Percentiles rank a stretch among this genome's conserved stretches.
Conservation (phyloP, 2,797 vertebrate species). For the Protosalanx chinensis region DNA sequence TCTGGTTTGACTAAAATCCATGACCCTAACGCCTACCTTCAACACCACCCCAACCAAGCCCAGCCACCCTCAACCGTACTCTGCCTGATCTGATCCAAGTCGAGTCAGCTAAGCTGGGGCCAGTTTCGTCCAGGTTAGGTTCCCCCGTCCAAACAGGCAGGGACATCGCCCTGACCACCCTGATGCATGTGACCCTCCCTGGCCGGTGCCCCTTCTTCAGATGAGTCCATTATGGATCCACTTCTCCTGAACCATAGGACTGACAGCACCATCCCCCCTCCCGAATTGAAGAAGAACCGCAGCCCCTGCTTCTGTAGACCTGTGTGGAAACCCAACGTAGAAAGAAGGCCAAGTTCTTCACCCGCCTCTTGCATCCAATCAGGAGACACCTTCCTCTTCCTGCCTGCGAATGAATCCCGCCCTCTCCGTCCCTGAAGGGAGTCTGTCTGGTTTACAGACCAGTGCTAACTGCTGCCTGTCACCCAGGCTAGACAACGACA, state of each 20-base stretch:
- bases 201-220: conserved; percentile 41
- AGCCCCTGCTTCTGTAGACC: conserved; percentile 31
- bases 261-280: conserved; percentile 33
- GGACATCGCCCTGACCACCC: conserved; percentile 35
- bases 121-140: conserved; percentile 2
- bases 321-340: neutral
- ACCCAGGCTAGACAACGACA: conserved; percentile 22
- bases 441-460: conserved; percentile 21
- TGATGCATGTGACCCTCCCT: conserved; percentile 74
- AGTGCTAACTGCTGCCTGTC: conserved; percentile 37
- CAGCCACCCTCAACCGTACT: neutral
- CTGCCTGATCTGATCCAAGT: neutral
- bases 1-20: no score
- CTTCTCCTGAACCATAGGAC: conserved; percentile 15
- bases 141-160: conserved; percentile 33
- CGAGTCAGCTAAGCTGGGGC: conserved; percentile 51
- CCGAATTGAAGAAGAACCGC: conserved; percentile 45
- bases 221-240: conserved; percentile 39
- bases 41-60: neutral
- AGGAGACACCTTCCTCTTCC: conserved; percentile 32
- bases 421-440: conserved; percentile 43
- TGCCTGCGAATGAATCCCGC: conserved; percentile 54
- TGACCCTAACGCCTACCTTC: no score
- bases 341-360: neutral
- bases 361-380: conserved; percentile 28